Evolutionary conservation across 2,888 invertebrate species (phyloP).

Genomic region (Cistogaster globosa): DNA sequence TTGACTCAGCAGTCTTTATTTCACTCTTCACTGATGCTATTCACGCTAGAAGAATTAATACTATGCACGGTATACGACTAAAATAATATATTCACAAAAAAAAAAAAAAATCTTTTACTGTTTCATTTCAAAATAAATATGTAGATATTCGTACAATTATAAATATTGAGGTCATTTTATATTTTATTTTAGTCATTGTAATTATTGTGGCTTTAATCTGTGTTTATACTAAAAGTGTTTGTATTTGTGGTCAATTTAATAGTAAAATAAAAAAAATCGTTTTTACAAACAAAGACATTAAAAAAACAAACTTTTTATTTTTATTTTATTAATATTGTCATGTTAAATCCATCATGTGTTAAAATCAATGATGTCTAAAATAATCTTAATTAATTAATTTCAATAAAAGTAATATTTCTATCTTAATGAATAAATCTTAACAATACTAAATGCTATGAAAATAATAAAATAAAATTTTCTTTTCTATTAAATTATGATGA

Average conservation of each 20-base stretch:
- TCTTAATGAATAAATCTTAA: background rate
- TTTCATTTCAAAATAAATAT: background rate
- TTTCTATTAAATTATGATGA: no score
- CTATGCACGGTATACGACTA: no score
- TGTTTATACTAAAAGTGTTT: constrained; percentile 55
- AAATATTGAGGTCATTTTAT: background rate
- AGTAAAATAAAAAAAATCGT: constrained; percentile 30
- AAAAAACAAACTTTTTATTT: background rate
- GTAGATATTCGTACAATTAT: background rate
- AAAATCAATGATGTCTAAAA: constrained; percentile 40
- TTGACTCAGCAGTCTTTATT: no score
- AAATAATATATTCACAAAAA: no score
- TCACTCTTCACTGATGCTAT: no score
- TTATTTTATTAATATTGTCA: background rate
- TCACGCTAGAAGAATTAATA: no score
- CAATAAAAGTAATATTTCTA: constrained; percentile 6
- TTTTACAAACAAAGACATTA: background rate
- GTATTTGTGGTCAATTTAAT: constrained; percentile 57
- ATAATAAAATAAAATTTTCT: no score
- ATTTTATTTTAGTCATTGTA: constrained; percentile 46
- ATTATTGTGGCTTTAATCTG: constrained; percentile 34
- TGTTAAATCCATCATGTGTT: constrained; percentile 58
- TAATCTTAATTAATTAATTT: constrained; percentile 32
- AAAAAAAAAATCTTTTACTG: background rate
- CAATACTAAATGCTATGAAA: background rate